Evolutionary conservation across 1,140 invertebrate genomes (phyloP), one percentile per base, ranked within the genome.

Genomic region (Caenorhabditis briggsae): DNA sequence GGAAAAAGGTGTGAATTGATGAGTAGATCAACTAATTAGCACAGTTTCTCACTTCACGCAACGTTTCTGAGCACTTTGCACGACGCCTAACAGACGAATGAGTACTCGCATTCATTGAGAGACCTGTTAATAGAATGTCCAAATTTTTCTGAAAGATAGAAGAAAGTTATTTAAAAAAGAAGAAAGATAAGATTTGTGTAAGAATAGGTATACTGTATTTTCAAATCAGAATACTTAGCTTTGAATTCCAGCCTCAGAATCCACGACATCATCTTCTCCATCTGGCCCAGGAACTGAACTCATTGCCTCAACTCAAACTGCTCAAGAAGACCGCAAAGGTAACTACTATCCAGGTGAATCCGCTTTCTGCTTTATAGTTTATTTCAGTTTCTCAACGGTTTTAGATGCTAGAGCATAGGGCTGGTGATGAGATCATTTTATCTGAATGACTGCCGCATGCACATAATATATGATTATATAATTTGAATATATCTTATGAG

Each of bases 341-440:
- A 85, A 65, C 65, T 55, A 70, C 65, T 85, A 74, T 48, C 65
- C 84, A 74, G 65, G 84, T 74, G 61, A 74, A 85, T 85, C 53
- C 64, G 70, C 70, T 78, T 78, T 78, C 70, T 78, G 70, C 70
- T 78, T 78, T 78, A 50, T 78, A 48, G 70, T 78, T 78, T 78
- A 5, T 78, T 78, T 78, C 46, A 78, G 70, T 78, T 78, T 50
- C 41, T 14, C 25, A n/a, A 70, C 41, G 33, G 41, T 70, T n/a
- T 70, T 70, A 70, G 64, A 43, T 16, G 64, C 64, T 70, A 70
- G 64, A 70, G 33, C 3, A 70, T 70, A 43, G 20, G 70, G 70
- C 70, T 78, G 70, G 46, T 78, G 70, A 78, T 78, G 70, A 78
- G 43, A 70, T n/a, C 11, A 46, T 18, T 46, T n/a, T 16, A 12